Evolutionary conservation across 2,113 vertebrate species (phyloP).

Genomic region (Oxyura jamaicensis): DNA sequence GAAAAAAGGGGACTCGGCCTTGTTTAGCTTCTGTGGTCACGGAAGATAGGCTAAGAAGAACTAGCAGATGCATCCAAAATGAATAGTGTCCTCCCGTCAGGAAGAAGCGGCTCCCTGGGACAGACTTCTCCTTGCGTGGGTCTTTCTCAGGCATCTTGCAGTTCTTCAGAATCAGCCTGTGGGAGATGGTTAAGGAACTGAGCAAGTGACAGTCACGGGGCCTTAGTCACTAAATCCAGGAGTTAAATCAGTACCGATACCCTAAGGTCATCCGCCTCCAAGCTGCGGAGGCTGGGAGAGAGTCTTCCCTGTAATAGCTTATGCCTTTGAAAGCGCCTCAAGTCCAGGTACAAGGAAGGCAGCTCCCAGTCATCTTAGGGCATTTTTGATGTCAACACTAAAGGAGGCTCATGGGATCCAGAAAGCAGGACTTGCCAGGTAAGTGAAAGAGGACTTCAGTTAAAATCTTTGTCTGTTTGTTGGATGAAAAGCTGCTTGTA

Average conservation of each 20-base stretch:
- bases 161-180: neutral
- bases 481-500: neutral
- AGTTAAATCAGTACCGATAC: neutral
- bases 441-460: conserved; percentile 49
- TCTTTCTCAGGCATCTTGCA: neutral
- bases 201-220: neutral
- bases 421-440: conserved; percentile 52
- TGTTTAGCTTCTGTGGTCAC: neutral
- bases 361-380: conserved; percentile 62
- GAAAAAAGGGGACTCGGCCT: neutral
- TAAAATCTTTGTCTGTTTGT: neutral
- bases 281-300: neutral
- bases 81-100: neutral
- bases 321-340: neutral
- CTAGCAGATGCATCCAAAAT: neutral
- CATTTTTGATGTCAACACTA: conserved; percentile 59
- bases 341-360: neutral
- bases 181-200: neutral
- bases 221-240: too few species aligned
- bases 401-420: conserved; percentile 45
- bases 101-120: neutral
- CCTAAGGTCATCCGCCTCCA: neutral
- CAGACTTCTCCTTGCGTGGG: neutral
- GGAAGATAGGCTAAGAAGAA: neutral
- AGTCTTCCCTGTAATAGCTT: neutral